Evolutionary conservation across 2,888 invertebrate species (phyloP), one percentile per base, ranked within the genome.

Genomic region (Drosophila borealis): DNA sequence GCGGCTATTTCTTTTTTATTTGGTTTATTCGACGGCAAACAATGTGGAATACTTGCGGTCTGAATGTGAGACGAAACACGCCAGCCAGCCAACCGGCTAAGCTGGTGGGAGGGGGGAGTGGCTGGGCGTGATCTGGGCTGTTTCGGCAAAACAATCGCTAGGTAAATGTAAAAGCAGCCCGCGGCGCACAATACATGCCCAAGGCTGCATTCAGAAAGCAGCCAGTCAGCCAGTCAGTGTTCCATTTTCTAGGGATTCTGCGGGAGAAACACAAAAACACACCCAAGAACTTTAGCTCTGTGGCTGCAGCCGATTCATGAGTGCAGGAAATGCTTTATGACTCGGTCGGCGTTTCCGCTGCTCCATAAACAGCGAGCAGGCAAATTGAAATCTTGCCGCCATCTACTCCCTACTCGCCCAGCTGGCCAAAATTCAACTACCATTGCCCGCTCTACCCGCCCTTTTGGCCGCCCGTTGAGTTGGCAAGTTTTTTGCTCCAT

Each of bases 281-380:
- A 54, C n/a, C 36, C 48, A 41, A 70, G 73, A 87, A 81, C 81
- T 74, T 70, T 25, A 66, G 61, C 41, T 60, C n/a, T 44, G 46
- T 17, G 10, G 46, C 46, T 60, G 81, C 73, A 77, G 44, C 41
- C 82, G 80, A 73, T 79, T 75, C 86, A 74, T 69, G 83, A 86
- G 89, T 89, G 87, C 89, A 77, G 85, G 83, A 89, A 86, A 82
- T 80, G 83, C 87, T 88, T 86, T 86, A 89, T 86, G 87, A 81
- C 69, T 81, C 68, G 64, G 60, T 73, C 77, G 73, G 59, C 73
- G 68, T 86, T 81, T 88, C 89, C 86, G 71, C 49, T 73, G 60
- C 34, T 61, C 84, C 70, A 81, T 85, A 81, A 88, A 82, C 79
- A 76, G 80, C 59, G 70, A 68, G 81, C 74, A 68, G 78, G 81